Conservation (phyloP, 2,113 vertebrate genomes). For the Procapra przewalskii region DNA sequence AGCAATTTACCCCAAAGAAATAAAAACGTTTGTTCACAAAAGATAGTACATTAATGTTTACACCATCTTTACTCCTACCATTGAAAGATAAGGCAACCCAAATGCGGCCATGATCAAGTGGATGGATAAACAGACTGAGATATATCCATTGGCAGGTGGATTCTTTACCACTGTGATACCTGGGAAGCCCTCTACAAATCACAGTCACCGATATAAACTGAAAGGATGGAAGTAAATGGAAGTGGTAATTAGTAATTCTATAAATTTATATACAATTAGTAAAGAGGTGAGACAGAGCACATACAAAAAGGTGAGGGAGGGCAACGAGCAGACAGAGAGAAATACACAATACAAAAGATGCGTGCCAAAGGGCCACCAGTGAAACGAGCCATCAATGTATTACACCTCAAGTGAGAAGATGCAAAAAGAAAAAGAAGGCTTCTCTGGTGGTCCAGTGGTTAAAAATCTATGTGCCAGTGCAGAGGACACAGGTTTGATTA, state of each 20-base stretch:
- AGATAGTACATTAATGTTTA: neutral
- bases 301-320: neutral
- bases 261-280: neutral
- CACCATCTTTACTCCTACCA: neutral
- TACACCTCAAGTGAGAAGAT: neutral
- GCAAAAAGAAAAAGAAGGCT: neutral
- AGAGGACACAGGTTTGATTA: neutral
- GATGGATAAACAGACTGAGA: neutral
- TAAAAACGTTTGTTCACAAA: neutral
- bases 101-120: neutral
- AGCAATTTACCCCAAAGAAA: neutral
- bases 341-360: neutral
- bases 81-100: neutral
- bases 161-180: neutral
- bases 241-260: neutral
- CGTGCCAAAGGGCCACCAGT: neutral
- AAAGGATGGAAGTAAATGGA: neutral
- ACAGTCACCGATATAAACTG: neutral
- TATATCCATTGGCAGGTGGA: neutral
- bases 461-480: neutral
- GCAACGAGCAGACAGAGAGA: neutral
- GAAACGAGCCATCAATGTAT: neutral
- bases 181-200: neutral
- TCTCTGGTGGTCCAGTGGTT: neutral
- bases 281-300: neutral